phyloP scores from a whole-genome alignment of 2,888 invertebrate species.

The Sympetrum striolatum region DNA sequence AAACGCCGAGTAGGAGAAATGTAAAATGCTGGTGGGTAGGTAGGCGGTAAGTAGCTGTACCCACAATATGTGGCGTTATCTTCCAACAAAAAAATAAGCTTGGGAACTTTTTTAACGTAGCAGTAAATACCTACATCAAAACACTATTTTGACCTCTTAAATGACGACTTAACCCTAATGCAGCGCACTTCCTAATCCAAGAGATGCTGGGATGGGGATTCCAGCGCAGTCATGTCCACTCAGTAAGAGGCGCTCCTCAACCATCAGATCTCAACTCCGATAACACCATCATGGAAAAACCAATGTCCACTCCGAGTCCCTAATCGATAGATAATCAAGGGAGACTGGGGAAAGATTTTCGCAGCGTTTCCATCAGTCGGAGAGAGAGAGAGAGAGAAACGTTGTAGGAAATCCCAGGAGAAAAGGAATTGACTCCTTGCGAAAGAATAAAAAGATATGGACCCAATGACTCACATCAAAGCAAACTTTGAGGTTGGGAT shows the following conservation, averaged over 20 bases:
- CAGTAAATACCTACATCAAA: too few relatives aligned
- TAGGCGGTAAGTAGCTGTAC: too few relatives aligned
- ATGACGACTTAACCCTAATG: too few relatives aligned
- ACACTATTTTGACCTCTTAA: too few relatives aligned
- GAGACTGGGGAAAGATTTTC: not conserved
- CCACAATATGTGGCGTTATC: too few relatives aligned
- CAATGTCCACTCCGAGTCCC: not conserved
- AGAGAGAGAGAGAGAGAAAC: not conserved
- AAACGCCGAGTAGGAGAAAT: too few relatives aligned
- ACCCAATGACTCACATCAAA: not conserved
- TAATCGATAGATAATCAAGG: not conserved
- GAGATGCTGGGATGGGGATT: not conserved
- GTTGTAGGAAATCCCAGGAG: not conserved
- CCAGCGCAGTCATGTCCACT: not conserved
- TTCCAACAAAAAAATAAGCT: too few relatives aligned
- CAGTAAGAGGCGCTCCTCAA: not conserved
- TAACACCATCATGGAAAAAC: not conserved
- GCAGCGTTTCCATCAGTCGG: not conserved
- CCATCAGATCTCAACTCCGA: not conserved
- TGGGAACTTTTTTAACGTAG: too few relatives aligned
- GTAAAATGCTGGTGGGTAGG: too few relatives aligned
- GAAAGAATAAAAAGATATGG: not conserved
- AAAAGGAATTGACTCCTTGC: not conserved
- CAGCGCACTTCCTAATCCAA: too few relatives aligned
- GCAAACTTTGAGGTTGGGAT: not conserved